phyloP scores from a whole-genome alignment of 1,140 invertebrate genomes.

The Pogonognathellus flavescens region DNA sequence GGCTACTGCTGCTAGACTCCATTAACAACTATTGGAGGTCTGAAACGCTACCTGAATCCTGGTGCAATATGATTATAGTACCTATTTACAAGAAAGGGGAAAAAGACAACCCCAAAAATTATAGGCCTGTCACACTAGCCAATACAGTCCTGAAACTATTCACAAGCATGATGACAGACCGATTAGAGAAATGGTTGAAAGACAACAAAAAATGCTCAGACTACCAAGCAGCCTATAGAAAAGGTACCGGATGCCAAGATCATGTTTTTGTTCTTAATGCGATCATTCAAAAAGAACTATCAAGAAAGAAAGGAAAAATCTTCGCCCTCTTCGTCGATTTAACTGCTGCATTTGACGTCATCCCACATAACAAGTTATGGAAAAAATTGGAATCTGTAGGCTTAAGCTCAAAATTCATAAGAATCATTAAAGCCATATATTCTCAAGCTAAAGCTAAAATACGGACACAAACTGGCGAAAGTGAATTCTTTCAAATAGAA shows the following conservation, averaged over 20 bases:
- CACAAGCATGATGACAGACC: slow-evolving; percentile 63
- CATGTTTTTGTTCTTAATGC: slow-evolving; percentile 66
- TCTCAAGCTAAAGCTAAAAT: slow-evolving; percentile 51
- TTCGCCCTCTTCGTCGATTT: slow-evolving; percentile 56
- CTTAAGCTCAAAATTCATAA: slow-evolving; percentile 46
- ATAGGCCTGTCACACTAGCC: slow-evolving; percentile 67
- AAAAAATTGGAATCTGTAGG: slow-evolving; percentile 35
- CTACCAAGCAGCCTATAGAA: slow-evolving; percentile 67
- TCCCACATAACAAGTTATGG: slow-evolving; percentile 52
- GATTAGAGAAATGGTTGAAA: slow-evolving; percentile 64
- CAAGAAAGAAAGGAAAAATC: slow-evolving; percentile 42
- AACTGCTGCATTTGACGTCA: slow-evolving; percentile 53
- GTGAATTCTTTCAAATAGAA: neutral
- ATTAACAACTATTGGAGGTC: too few species aligned
- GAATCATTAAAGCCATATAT: slow-evolving; percentile 61
- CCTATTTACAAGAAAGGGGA: slow-evolving; percentile 67
- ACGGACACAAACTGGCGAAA: neutral
- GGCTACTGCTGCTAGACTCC: too few species aligned
- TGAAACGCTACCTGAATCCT: too few species aligned
- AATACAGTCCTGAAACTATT: slow-evolving; percentile 66
- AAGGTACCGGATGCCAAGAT: slow-evolving; percentile 63
- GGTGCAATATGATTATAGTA: slow-evolving; percentile 47
- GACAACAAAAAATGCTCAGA: slow-evolving; percentile 62
- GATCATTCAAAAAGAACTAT: neutral
- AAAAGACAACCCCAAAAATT: slow-evolving; percentile 62